Conservation (phyloP, 2,113 vertebrate species). For the Psilopogon haemacephalus region DNA sequence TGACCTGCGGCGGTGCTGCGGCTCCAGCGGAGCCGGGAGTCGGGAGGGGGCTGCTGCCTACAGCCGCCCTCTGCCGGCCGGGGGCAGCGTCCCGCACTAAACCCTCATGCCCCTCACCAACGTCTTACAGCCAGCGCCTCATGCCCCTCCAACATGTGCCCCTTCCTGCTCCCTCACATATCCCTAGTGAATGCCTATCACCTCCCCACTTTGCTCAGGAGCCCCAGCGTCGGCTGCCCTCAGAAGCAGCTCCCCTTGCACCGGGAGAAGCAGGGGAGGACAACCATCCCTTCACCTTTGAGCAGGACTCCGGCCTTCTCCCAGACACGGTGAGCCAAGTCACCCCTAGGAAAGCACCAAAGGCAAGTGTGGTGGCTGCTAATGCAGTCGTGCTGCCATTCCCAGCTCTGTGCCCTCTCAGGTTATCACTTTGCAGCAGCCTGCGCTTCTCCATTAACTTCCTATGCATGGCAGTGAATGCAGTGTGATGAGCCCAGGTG, state of each 20-base stretch:
- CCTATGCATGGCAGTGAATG: background rate
- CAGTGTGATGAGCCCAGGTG: background rate
- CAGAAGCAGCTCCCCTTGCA: background rate
- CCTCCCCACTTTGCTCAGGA: background rate
- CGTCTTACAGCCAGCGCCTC: background rate
- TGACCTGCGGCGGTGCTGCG: background rate
- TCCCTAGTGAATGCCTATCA: background rate
- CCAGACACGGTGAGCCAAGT: background rate
- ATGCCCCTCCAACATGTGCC: background rate
- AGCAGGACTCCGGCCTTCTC: background rate
- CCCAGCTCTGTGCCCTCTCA: background rate
- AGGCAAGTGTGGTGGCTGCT: background rate
- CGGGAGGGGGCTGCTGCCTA: background rate
- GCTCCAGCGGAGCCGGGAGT: too few species aligned
- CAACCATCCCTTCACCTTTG: background rate
- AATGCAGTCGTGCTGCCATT: background rate
- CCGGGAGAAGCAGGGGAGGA: background rate
- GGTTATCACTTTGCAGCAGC: background rate
- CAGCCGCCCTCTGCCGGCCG: background rate
- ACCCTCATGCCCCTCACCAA: background rate
- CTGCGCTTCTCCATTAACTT: background rate
- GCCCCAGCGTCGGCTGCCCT: fast-evolving
- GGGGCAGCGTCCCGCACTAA: background rate
- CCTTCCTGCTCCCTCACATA: background rate
- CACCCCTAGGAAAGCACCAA: background rate